phyloP scores from a whole-genome alignment of 2,113 vertebrate species.

The Pogona vitticeps region DNA sequence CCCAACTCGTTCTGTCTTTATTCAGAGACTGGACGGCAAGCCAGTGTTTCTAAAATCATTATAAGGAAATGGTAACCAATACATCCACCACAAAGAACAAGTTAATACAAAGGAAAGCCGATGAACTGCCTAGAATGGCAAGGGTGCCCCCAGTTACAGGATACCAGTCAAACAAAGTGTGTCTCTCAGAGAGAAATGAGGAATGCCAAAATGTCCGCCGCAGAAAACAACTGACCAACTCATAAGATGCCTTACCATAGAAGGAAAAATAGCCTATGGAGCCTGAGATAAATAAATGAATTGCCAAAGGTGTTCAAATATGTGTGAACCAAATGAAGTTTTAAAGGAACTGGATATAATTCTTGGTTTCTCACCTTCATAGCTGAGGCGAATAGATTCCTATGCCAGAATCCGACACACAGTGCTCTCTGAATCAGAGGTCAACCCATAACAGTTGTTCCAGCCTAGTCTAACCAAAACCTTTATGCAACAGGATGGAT shows the following conservation, averaged over 20 bases:
- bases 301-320: background rate
- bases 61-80: background rate
- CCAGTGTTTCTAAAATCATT: background rate
- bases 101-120: background rate
- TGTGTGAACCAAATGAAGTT: background rate
- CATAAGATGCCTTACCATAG: background rate
- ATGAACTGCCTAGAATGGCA: no score
- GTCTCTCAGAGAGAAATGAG: background rate
- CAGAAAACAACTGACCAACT: background rate
- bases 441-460: background rate
- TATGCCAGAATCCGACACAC: background rate
- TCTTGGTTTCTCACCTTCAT: background rate
- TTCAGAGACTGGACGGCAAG: background rate
- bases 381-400: background rate
- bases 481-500: background rate
- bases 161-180: background rate
- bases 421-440: background rate
- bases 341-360: background rate
- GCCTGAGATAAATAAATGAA: background rate
- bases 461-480: background rate
- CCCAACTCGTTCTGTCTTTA: background rate
- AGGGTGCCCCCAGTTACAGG: background rate
- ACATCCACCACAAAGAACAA: background rate
- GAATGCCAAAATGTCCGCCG: background rate
- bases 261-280: background rate